A percentile compares a stretch with the other conserved stretches of the same genome.
Evolutionary conservation across 2,888 invertebrate species (phyloP).

Genomic region (Orthosia cruda): DNA sequence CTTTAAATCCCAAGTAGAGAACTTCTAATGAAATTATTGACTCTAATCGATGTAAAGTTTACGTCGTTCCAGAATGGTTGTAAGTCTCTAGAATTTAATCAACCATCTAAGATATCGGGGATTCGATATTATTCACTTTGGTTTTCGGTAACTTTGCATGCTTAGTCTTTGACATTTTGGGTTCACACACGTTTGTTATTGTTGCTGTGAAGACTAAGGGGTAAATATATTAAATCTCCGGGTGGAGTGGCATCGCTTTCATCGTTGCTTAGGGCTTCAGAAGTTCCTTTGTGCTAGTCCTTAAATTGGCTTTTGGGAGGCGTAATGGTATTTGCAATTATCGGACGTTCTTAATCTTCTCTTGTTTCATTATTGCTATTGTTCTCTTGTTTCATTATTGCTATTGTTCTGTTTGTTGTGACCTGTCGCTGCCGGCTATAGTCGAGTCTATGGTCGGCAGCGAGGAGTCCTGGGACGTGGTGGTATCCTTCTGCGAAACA

Average conservation of each 20-base stretch:
- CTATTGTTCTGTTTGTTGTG: too few species aligned
- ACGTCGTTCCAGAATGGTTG: slow-evolving; percentile 80
- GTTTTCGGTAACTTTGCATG: slow-evolving; percentile 68
- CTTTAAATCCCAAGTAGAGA: slow-evolving; percentile 63
- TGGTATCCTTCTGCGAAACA: too few species aligned
- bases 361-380: background rate
- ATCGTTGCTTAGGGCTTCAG: slow-evolving; percentile 28
- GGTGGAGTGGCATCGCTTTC: slow-evolving; percentile 10
- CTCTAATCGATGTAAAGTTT: slow-evolving; percentile 86
- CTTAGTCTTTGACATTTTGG: slow-evolving; percentile 74
- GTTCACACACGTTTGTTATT: slow-evolving; percentile 72
- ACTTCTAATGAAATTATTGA: slow-evolving; percentile 83
- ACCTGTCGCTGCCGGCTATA: too few species aligned
- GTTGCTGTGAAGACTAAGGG: slow-evolving; percentile 50
- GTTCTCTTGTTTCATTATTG: slow-evolving; percentile 20
- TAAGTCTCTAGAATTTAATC: slow-evolving; percentile 87
- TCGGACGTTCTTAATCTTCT: slow-evolving; percentile 6
- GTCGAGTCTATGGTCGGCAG: too few species aligned
- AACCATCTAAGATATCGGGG: slow-evolving; percentile 86
- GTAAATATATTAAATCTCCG: slow-evolving; percentile 61
- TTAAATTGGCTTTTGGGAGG: slow-evolving; percentile 37
- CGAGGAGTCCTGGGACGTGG: too few species aligned
- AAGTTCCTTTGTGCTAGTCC: slow-evolving; percentile 37
- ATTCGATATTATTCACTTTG: slow-evolving; percentile 73
- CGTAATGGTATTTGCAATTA: slow-evolving; percentile 53